These are phyloP conservation scores for Diabrotica virgifera DNA, from an alignment of 1,140 invertebrate species.

Conservation along the genomic window DNA sequence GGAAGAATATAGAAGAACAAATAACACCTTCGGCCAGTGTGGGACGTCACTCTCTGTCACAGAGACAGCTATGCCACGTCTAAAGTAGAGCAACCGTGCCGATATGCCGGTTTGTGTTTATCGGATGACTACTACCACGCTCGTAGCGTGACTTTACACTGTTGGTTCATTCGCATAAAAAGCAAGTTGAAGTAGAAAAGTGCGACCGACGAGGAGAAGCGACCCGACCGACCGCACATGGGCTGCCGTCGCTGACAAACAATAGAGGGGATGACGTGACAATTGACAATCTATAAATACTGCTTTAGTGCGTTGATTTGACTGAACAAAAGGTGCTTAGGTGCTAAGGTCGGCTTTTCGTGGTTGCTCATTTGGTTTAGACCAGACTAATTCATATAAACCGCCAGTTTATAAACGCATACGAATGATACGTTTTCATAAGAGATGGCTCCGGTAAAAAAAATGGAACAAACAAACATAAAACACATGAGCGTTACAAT, in stretches of 20 bases:
- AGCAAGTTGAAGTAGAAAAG: conserved; percentile 35
- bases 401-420: no score
- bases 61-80: conserved; percentile 39
- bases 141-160: conserved; percentile 39
- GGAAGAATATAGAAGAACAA: conserved; percentile 7
- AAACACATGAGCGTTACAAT: no score
- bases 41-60: conserved; percentile 30
- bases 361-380: no score
- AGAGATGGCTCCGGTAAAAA: no score
- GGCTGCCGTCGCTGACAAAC: conserved; percentile 26
- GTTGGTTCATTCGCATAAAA: conserved; percentile 39
- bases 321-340: not conserved
- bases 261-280: conserved; percentile 39
- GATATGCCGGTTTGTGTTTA: conserved; percentile 34
- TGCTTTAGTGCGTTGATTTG: conserved; percentile 1
- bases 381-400: no score
- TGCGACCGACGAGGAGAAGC: conserved; percentile 23
- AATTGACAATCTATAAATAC: conserved; percentile 25
- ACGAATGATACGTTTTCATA: no score
- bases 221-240: conserved; percentile 29
- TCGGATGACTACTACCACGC: conserved; percentile 27
- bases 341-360: no score
- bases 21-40: conserved; percentile 21
- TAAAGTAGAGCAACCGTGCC: conserved; percentile 33
- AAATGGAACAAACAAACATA: no score